These are phyloP conservation scores for Ceraclea dissimilis DNA, from an alignment of 2,888 invertebrate genomes.

Conservation along the genomic window DNA sequence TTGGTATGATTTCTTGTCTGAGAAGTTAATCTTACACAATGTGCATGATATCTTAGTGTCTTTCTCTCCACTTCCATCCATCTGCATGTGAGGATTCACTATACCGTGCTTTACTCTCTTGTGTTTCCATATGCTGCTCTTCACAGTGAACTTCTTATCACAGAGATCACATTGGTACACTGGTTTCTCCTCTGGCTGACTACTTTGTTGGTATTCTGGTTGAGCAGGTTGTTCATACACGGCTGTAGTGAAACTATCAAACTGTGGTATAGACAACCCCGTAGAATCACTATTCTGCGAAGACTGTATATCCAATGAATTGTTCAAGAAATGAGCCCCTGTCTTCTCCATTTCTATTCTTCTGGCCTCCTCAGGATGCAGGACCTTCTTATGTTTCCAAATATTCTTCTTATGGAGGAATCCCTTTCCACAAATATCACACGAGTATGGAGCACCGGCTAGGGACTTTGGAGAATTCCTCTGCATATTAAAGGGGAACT, in stretches of 20 bases:
- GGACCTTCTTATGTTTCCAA: constrained; percentile 49
- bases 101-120: constrained; percentile 48
- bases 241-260: constrained; percentile 38
- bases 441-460: constrained; percentile 48
- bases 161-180: constrained; percentile 42
- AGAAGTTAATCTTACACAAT: constrained; percentile 54
- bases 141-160: constrained; percentile 42
- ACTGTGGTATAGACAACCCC: constrained; percentile 43
- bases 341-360: constrained; percentile 31
- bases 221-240: constrained; percentile 11
- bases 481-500: constrained; percentile 31
- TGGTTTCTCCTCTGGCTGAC: constrained; percentile 29
- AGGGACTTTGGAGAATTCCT: constrained; percentile 40
- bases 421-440: constrained; percentile 58
- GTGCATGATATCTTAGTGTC: constrained; percentile 46
- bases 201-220: background rate
- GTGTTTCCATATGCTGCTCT: constrained; percentile 45
- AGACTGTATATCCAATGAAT: constrained; percentile 45
- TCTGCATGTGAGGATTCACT: constrained; percentile 29
- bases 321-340: constrained; percentile 25
- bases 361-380: constrained; percentile 45
- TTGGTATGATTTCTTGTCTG: constrained; percentile 52
- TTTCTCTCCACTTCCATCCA: constrained; percentile 27
- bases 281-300: constrained; percentile 41
- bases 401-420: constrained; percentile 50